Percentiles rank a stretch among this genome's conserved stretches.
phyloP scores from a whole-genome alignment of 2,113 vertebrate species.

The Terrapene triunguis region DNA sequence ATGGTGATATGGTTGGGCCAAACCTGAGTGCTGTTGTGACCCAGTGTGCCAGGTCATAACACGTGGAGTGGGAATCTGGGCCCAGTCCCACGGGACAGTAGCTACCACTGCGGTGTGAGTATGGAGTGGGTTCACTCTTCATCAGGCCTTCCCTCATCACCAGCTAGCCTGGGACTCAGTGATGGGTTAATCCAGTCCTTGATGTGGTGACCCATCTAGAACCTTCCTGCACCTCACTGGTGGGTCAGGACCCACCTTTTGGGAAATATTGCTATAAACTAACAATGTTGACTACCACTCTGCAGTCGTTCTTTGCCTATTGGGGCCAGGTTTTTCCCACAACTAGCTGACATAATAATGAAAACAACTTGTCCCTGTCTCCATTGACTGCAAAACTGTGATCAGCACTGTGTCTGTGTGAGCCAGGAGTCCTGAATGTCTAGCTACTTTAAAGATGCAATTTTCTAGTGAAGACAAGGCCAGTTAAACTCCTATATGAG shows the following conservation, averaged over 20 bases:
- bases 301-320: neutral
- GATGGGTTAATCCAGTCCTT: neutral
- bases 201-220: neutral
- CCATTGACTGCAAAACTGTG: neutral
- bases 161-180: neutral
- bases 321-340: neutral
- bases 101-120: neutral
- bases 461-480: neutral
- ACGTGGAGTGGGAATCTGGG: neutral
- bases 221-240: neutral
- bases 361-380: neutral
- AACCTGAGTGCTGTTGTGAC: neutral
- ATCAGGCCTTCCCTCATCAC: neutral
- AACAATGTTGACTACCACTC: neutral
- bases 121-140: neutral
- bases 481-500: neutral
- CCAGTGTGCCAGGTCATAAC: neutral
- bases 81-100: neutral
- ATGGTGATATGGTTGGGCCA: neutral
- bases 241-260: neutral
- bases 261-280: neutral
- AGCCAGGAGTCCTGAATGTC: rapidly evolving
- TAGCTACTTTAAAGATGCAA: neutral
- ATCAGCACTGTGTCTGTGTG: neutral
- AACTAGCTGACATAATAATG: neutral